phyloP scores from a whole-genome alignment of 1,140 invertebrate genomes.

The Coelopa frigida region DNA sequence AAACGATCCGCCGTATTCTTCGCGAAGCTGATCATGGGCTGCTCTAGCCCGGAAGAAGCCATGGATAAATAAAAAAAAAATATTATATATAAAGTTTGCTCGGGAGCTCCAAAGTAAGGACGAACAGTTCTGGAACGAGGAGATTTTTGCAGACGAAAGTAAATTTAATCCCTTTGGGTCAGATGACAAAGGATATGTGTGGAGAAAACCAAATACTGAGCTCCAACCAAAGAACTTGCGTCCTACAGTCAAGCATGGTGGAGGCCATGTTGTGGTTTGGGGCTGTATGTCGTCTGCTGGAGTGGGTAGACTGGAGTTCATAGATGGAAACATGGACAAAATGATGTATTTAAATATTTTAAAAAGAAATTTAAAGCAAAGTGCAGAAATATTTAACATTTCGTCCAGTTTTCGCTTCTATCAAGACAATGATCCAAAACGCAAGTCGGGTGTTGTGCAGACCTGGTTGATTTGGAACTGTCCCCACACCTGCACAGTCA shows the following conservation, averaged over 20 bases:
- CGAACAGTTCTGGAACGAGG: constrained; percentile 9
- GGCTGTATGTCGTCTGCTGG: constrained; percentile 23
- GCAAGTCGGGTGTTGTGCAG: background rate
- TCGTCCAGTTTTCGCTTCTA: background rate
- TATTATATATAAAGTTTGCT: no score
- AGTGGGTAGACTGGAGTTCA: constrained; percentile 13
- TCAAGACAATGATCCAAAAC: constrained; percentile 1
- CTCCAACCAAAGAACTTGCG: constrained; percentile 6
- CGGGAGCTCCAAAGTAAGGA: no score
- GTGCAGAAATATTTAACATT: constrained; percentile 21
- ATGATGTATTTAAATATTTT: constrained; percentile 6
- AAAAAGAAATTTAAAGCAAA: constrained; percentile 6
- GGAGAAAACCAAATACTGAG: constrained; percentile 13
- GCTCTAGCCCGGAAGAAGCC: no score
- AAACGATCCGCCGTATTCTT: no score
- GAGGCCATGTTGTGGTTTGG: constrained; percentile 30
- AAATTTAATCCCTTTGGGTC: constrained; percentile 15
- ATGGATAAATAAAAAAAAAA: no score
- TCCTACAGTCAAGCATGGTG: constrained; percentile 14
- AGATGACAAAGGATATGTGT: constrained; percentile 6
- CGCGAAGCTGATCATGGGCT: no score
- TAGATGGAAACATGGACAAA: constrained; percentile 14
- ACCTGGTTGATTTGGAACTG: no score
- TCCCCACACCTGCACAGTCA: background rate
- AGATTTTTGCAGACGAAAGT: constrained; percentile 13